Percentiles rank a stretch among this genome's conserved stretches.
These are phyloP conservation scores for Sarcophilus harrisii DNA, from an alignment of 2,797 vertebrate species.

Conservation along the genomic window DNA sequence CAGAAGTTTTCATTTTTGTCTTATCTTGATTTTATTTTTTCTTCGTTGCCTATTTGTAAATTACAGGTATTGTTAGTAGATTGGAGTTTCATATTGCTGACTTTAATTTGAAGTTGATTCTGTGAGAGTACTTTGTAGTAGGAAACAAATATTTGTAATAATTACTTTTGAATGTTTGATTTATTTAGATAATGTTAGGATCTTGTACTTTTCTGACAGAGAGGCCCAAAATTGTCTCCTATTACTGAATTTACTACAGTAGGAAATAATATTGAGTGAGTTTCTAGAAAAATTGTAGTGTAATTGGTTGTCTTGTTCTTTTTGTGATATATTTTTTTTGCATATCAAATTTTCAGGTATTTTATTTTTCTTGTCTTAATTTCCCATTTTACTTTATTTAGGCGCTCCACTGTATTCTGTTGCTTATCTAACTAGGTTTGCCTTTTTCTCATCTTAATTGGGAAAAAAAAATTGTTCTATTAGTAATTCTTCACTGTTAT, in stretches of 20 bases:
- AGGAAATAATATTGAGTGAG: neutral
- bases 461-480: neutral
- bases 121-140: slow-evolving; percentile 29
- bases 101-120: neutral
- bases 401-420: neutral
- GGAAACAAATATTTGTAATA: slow-evolving; percentile 32
- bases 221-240: neutral
- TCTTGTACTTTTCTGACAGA: slow-evolving; percentile 18
- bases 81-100: neutral
- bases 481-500: neutral
- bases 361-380: slow-evolving; percentile 4
- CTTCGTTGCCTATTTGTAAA: slow-evolving; percentile 29
- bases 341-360: slow-evolving; percentile 2
- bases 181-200: slow-evolving; percentile 5
- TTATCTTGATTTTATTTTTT: neutral
- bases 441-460: neutral
- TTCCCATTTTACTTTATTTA: slow-evolving; percentile 25
- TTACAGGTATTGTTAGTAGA: slow-evolving; percentile 38
- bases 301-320: slow-evolving; percentile 36
- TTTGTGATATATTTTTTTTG: neutral
- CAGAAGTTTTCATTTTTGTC: neutral
- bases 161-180: slow-evolving; percentile 27
- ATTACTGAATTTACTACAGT: neutral
- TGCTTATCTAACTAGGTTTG: neutral
- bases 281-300: neutral